A percentile compares a stretch with the other conserved stretches of the same genome.
phyloP scores from a whole-genome alignment of 2,113 vertebrate species.

The Isurus oxyrinchus region DNA sequence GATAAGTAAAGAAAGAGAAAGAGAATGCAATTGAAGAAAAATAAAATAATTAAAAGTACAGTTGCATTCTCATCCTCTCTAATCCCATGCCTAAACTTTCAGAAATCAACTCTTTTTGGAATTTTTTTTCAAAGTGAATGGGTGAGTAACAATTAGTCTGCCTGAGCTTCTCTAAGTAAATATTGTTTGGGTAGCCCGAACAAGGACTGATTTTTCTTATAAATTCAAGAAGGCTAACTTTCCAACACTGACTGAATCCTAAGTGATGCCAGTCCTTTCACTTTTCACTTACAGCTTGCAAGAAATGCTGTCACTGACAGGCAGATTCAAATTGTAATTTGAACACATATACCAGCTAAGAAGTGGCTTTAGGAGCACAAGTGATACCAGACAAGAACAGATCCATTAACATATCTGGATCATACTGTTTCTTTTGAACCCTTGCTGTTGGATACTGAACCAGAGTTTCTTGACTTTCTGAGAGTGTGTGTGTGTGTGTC shows the following conservation, averaged over 20 bases:
- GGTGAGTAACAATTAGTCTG: neutral
- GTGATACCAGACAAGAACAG: slow-evolving; percentile 73
- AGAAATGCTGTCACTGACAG: slow-evolving; percentile 79
- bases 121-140: neutral
- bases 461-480: neutral
- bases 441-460: neutral
- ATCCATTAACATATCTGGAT: slow-evolving; percentile 38
- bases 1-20: neutral
- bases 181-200: neutral
- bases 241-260: neutral
- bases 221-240: neutral
- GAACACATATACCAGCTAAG: slow-evolving; percentile 72
- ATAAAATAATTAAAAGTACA: neutral
- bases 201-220: neutral
- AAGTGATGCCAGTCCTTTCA: slow-evolving; percentile 56
- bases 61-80: neutral
- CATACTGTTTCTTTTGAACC: slow-evolving; percentile 41
- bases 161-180: neutral
- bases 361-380: slow-evolving; percentile 76
- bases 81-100: neutral
- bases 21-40: neutral
- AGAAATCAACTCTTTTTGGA: neutral
- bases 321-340: slow-evolving; percentile 89
- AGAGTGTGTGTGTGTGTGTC: neutral
- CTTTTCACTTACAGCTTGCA: slow-evolving; percentile 96